Percentiles rank a stretch among this genome's conserved stretches.
Evolutionary conservation across 2,113 vertebrate genomes (phyloP).

Genomic region (Isichthys henryi): DNA sequence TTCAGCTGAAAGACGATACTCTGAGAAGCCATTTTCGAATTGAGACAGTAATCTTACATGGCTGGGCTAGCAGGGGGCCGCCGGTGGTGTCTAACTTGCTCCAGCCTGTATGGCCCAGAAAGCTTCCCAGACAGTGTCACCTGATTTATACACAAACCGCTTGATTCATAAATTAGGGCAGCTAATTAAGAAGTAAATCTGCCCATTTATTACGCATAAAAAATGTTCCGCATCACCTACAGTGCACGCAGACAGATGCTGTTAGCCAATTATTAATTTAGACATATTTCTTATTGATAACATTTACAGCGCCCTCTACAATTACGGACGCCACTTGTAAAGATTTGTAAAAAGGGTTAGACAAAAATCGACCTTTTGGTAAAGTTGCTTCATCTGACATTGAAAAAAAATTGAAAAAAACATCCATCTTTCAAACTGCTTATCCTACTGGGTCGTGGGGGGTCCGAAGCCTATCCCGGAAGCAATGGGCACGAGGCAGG

Average conservation of each 20-base stretch:
- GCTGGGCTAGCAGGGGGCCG: neutral
- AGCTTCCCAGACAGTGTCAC: neutral
- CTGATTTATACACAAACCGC: neutral
- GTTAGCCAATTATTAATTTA: neutral
- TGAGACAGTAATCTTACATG: neutral
- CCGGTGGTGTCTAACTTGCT: too few species aligned
- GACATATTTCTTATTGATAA: neutral
- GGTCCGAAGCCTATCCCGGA: too few species aligned
- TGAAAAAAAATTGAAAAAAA: too few species aligned
- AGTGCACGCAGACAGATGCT: neutral
- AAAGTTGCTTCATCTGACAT: too few species aligned
- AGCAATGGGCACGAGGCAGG: too few species aligned
- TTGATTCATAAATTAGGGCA: neutral
- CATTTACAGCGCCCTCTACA: neutral
- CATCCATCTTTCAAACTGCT: too few species aligned
- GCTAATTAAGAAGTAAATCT: neutral
- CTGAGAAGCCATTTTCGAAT: neutral
- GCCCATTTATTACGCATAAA: neutral
- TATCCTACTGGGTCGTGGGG: too few species aligned
- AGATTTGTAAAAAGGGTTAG: too few species aligned
- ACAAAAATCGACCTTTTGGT: too few species aligned
- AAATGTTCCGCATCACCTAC: neutral
- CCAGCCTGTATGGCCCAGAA: neutral
- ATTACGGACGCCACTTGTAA: too few species aligned
- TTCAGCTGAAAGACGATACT: conserved; percentile 43